Evolutionary conservation across 2,113 vertebrate species (phyloP), one percentile per base, ranked within the genome.

Genomic region (Uria aalge): DNA sequence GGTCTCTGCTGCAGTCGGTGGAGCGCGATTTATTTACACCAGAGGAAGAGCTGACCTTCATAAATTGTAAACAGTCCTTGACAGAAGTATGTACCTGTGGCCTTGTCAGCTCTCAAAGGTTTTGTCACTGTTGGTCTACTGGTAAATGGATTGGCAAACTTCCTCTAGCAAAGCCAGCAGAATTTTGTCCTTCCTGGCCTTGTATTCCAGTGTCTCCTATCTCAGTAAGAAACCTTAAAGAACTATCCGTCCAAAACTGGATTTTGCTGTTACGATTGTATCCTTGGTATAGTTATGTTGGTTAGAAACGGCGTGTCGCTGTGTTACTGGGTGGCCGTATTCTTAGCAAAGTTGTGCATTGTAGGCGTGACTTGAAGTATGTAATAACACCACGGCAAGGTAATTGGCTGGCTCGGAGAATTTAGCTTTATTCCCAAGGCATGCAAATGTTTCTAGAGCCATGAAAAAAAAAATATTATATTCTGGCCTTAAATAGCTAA

Each of bases 11-110:
- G 53, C 57, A 72, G 86, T 81, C 14, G 7, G 12, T 67, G 66
- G 36, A 95, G 57, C 60, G 50, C 30, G 86, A 92, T 92, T 95
- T 95, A 88, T 96, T 91, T 92, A 85, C n/a, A 62, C 69, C 57
- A 32, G 91, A 85, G 92, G 92, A 96, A 94, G 76, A 91, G 73
- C 76, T 75, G 94, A 64, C 96, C 93, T 95, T 94, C 93, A 72
- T 56, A 80, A 94, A 80, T 21, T 90, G 93, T 91, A 94, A 93
- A 87, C 79, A 89, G 90, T 76, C 93, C 93, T 95, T 94, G 92
- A 88, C 72, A 92, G 95, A 59, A 90, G 62, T 73, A 29, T 8
- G 43, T 86, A 60, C 67, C 88, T 36, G 2, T 47, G 92, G 82
- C 92, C 92, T 92, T 90, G 96, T 93, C 94, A 87, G 86, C 80